phyloP scores from a whole-genome alignment of 1,140 invertebrate species.

The Drosophila arawakana region DNA sequence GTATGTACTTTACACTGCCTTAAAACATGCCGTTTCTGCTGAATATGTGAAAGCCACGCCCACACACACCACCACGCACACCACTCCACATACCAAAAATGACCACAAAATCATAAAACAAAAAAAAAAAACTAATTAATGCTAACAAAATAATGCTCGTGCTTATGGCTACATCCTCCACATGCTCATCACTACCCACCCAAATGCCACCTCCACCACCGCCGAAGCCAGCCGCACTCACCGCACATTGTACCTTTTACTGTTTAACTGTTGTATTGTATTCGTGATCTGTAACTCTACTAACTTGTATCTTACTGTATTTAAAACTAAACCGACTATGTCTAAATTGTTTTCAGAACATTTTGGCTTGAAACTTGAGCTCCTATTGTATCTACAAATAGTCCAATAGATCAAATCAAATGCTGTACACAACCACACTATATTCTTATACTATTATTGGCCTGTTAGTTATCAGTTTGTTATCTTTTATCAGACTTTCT shows the following conservation, averaged over 20 bases:
- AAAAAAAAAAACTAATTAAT: conserved; percentile 7
- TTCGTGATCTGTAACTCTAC: conserved; percentile 58
- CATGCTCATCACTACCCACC: conserved; percentile 32
- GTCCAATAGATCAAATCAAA: conserved; percentile 10
- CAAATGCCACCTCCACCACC: conserved; percentile 44
- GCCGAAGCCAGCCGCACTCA: conserved; percentile 72
- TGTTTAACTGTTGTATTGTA: conserved; percentile 74
- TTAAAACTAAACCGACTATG: conserved; percentile 33
- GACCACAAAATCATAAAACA: conserved; percentile 28
- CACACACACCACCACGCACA: conserved; percentile 34
- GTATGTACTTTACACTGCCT: conserved; percentile 79
- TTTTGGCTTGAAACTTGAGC: conserved; percentile 11
- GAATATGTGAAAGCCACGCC: conserved; percentile 78
- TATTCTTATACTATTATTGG: conserved; percentile 34
- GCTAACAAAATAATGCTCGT: conserved; percentile 58
- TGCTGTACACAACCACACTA: conserved; percentile 6
- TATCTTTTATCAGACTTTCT: conserved; percentile 35
- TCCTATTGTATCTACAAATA: conserved; percentile 21
- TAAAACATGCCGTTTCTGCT: conserved; percentile 83
- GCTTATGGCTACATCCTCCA: conserved; percentile 36
- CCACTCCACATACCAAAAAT: conserved; percentile 16
- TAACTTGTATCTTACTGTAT: conserved; percentile 48
- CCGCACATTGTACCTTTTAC: conserved; percentile 80
- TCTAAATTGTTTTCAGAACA: conserved; percentile 28
- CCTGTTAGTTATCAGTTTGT: conserved; percentile 38